Evolutionary conservation across 1,140 invertebrate species (phyloP).

Genomic region (Drosophila lacteicornis): DNA sequence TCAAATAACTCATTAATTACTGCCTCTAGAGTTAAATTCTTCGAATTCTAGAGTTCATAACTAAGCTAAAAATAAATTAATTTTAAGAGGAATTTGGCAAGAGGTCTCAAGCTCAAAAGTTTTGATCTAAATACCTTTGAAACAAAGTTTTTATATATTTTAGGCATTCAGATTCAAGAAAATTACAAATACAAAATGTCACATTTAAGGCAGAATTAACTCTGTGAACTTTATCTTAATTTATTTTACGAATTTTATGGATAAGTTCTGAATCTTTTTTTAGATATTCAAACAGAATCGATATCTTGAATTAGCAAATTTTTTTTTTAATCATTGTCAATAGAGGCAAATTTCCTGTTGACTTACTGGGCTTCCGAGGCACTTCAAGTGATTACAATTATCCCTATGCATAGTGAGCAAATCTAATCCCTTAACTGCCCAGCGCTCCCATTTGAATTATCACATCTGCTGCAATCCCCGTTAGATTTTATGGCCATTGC

Average conservation of each 20-base stretch:
- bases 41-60: background rate
- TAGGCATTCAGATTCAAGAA: background rate
- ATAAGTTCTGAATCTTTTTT: background rate
- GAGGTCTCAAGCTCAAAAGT: background rate
- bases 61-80: slow-evolving; percentile 6
- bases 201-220: background rate
- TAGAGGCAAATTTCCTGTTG: too few species aligned
- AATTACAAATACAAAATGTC: background rate
- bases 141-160: background rate
- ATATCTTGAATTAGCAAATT: too few species aligned
- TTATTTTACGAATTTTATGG: background rate
- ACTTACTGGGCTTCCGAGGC: background rate
- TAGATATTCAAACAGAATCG: background rate
- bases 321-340: background rate
- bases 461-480: slow-evolving; percentile 17
- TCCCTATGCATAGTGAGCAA: background rate
- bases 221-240: too few species aligned
- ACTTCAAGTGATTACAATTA: background rate
- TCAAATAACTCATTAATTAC: slow-evolving; percentile 14
- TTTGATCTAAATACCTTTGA: background rate
- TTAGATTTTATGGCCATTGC: slow-evolving; percentile 22
- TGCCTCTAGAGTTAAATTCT: background rate
- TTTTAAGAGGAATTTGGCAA: background rate
- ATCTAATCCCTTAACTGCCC: slow-evolving; percentile 2
- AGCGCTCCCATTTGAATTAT: background rate